Conservation (phyloP, 2,113 vertebrate genomes). For the Actenoides lindsayi region DNA sequence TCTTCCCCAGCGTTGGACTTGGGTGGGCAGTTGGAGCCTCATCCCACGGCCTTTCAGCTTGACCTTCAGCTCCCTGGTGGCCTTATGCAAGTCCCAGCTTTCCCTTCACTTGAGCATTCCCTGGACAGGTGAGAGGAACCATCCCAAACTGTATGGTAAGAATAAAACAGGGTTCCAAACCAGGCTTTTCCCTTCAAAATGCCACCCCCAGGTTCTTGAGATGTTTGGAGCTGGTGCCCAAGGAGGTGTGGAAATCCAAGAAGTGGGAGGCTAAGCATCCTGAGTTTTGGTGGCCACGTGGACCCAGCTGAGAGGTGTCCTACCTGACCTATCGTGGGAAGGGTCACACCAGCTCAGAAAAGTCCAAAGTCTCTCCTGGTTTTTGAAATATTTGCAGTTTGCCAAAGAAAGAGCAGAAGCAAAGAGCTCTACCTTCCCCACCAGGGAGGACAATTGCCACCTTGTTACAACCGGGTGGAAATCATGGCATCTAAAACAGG, state of each 20-base stretch:
- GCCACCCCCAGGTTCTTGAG: rapidly evolving
- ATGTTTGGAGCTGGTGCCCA: neutral
- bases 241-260: neutral
- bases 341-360: neutral
- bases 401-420: neutral
- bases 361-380: rapidly evolving
- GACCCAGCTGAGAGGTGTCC: neutral
- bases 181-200: neutral
- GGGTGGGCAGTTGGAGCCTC: neutral
- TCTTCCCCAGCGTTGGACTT: rapidly evolving
- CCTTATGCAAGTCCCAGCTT: neutral
- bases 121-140: neutral
- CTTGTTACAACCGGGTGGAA: neutral
- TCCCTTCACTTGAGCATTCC: neutral
- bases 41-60: neutral
- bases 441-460: neutral
- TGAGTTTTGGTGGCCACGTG: neutral
- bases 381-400: neutral
- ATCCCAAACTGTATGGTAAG: neutral
- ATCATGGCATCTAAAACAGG: neutral
- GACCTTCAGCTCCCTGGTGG: neutral
- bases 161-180: neutral
- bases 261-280: neutral
- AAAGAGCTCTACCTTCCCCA: neutral
- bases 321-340: neutral